phyloP scores from a whole-genome alignment of 1,140 invertebrate species.

The Parapsyche elsis region DNA sequence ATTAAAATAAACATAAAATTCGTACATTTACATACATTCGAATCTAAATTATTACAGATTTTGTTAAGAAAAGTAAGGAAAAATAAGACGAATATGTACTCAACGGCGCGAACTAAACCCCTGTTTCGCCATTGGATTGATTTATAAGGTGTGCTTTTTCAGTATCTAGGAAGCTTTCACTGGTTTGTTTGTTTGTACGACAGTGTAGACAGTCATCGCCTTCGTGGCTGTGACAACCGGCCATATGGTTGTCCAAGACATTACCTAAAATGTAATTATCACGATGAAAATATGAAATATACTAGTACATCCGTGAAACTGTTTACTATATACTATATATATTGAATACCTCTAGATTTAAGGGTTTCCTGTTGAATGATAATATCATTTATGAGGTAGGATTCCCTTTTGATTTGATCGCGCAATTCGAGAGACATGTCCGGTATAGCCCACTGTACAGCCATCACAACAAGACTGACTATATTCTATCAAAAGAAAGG shows the following conservation, averaged over 20 bases:
- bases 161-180: background rate
- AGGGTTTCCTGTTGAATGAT: conserved; percentile 79
- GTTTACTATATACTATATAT: background rate
- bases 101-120: too few species aligned
- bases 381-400: conserved; percentile 84
- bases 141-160: background rate
- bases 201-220: conserved; percentile 19
- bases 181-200: background rate
- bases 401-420: conserved; percentile 84
- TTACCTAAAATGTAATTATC: background rate
- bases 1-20: too few species aligned
- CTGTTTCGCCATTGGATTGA: background rate
- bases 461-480: conserved; percentile 79
- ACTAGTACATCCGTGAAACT: background rate
- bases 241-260: background rate
- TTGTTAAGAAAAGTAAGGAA: too few species aligned
- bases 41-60: too few species aligned
- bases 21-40: too few species aligned
- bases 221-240: background rate
- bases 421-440: conserved; percentile 79
- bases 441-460: conserved; percentile 84
- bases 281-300: background rate
- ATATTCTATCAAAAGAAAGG: conserved; percentile 74
- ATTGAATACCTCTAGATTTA: conserved; percentile 26
- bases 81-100: background rate